phyloP scores from a whole-genome alignment of 2,888 invertebrate species.

The Xestia xanthographa region DNA sequence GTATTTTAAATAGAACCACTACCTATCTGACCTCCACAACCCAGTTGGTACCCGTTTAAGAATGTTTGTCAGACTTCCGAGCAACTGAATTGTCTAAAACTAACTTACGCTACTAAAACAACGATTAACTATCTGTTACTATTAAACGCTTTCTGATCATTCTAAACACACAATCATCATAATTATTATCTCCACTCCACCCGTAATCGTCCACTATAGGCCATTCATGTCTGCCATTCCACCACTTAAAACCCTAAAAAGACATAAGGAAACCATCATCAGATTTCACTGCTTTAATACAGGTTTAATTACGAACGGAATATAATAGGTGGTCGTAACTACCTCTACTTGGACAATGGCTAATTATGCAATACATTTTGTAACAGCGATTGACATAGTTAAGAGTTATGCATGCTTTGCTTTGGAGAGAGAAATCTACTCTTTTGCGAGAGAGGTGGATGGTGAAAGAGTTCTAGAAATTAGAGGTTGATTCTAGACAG shows the following conservation, averaged over 20 bases:
- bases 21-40: not conserved
- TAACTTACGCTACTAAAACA: not conserved
- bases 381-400: conserved; percentile 56
- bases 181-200: not conserved
- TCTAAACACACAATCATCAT: not conserved
- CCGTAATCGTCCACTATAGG: not conserved
- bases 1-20: not conserved
- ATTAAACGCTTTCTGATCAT: not conserved
- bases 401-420: conserved; percentile 33
- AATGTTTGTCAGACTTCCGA: not conserved
- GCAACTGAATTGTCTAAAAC: not conserved
- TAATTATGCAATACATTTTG: conserved; percentile 53
- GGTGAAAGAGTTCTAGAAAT: conserved; percentile 21
- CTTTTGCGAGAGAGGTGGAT: conserved; percentile 10
- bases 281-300: conserved; percentile 54
- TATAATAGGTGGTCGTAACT: conserved; percentile 37
- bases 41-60: not conserved
- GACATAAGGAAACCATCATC: conserved; percentile 37
- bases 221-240: conserved; percentile 6
- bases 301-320: conserved; percentile 46
- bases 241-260: conserved; percentile 27
- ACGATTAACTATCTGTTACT: not conserved
- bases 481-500: not conserved
- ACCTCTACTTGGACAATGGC: conserved; percentile 46
- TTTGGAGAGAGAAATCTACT: conserved; percentile 47